Percentiles rank a stretch among this genome's conserved stretches.
These are phyloP conservation scores for Leptinotarsa defecta DNA, from an alignment of 1,140 invertebrate species.

Conservation along the genomic window DNA sequence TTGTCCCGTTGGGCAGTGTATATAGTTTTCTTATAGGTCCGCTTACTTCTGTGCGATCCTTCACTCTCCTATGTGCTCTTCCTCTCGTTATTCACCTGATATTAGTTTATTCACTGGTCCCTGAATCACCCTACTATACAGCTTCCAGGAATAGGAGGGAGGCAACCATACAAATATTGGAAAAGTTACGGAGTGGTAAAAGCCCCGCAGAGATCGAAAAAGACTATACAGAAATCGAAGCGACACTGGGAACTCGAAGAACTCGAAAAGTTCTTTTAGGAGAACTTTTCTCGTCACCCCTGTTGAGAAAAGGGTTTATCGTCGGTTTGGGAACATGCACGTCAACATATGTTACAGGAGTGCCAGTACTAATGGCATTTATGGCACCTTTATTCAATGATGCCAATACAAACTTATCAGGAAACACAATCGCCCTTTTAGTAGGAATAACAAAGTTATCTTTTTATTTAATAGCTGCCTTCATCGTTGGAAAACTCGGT, in stretches of 20 bases:
- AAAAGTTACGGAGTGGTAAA: slow-evolving; percentile 6
- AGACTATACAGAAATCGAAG: neutral
- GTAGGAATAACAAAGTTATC: neutral
- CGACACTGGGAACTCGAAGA: neutral
- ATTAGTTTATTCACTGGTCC: neutral
- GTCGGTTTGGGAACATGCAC: neutral
- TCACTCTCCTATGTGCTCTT: neutral
- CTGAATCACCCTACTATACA: slow-evolving; percentile 4
- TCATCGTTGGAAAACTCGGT: slow-evolving; percentile 1
- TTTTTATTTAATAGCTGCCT: neutral
- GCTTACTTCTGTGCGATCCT: slow-evolving; percentile 32
- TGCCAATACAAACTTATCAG: slow-evolving; percentile 4
- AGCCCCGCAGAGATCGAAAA: neutral
- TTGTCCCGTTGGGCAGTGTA: slow-evolving; percentile 35
- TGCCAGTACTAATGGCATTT: neutral
- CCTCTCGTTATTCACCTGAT: slow-evolving; percentile 1
- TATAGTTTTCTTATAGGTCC: slow-evolving; percentile 64
- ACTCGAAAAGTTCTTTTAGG: neutral
- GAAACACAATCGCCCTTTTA: neutral
- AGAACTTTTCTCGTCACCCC: neutral
- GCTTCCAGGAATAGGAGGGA: neutral
- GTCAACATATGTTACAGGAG: neutral
- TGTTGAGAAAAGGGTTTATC: neutral
- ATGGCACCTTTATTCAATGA: slow-evolving; percentile 10
- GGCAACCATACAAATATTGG: neutral